Conservation (phyloP, 2,113 vertebrate genomes). For the Lophura nycthemera region DNA sequence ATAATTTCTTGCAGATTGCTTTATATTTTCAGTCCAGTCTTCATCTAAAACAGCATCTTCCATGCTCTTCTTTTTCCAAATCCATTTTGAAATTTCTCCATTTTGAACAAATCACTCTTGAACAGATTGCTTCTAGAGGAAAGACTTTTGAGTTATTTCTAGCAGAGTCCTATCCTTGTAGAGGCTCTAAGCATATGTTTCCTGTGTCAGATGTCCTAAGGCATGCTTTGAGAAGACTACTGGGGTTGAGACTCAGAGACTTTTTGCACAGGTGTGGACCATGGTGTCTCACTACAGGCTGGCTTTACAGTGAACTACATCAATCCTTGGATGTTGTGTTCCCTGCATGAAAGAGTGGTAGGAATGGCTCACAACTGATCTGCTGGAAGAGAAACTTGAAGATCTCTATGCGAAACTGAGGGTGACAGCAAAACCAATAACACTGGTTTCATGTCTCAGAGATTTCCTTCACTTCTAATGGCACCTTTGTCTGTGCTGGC, state of each 20-base stretch:
- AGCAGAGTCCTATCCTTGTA: not conserved
- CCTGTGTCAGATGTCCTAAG: not conserved
- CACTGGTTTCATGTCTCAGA: not conserved
- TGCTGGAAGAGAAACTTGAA: not conserved
- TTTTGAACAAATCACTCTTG: not conserved
- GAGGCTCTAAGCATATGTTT: not conserved
- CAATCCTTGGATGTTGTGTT: not conserved
- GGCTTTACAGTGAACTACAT: not conserved
- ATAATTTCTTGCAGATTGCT: not conserved
- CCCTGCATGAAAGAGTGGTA: not conserved
- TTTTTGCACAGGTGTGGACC: not conserved
- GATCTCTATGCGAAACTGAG: not conserved
- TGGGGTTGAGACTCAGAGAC: not conserved
- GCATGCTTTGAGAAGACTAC: not conserved
- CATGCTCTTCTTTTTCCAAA: not conserved
- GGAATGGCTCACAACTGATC: rapidly evolving
- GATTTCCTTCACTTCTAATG: not conserved
- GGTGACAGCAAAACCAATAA: not conserved
- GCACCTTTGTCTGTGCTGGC: not conserved
- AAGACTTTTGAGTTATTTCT: not conserved
- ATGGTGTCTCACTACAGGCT: not conserved
- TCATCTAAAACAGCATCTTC: not conserved
- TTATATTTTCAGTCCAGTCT: rapidly evolving
- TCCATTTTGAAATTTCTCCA: not conserved
- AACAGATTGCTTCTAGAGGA: not conserved